Evolutionary conservation across 2,113 vertebrate genomes (phyloP), one percentile per base, ranked within the genome.

Genomic region (Sphyrna mokarran): DNA sequence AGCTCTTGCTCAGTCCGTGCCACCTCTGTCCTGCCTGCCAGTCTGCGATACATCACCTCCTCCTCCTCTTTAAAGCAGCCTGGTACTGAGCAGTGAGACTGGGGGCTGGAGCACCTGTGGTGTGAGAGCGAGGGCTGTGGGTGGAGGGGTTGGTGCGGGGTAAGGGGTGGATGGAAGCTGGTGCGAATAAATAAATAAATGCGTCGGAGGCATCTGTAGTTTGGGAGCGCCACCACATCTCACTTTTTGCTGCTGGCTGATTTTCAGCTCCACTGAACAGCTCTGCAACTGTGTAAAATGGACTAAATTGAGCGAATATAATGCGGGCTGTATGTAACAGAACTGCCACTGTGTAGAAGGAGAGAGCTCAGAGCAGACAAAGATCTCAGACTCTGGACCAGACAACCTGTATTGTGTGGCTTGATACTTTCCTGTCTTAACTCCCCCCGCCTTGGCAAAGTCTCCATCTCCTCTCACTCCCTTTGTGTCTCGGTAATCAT

Each of bases 91-190:
- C 96, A 96, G 97, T 96, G 37, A 20, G 37, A 33, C 29, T 96
- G 96, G 96, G 96, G 96, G 96, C 96, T 96, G 96, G 96, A 96
- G 96, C 61, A 48, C 96, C 96, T 96, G 97, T 97, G 97, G 96
- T 97, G 96, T 96, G 96, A 96, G 96, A 97, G 96, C 96, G 96
- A 96, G 96, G 96, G 96, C 96, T 96, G 96, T 94, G 96, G 95
- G 96, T 95, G 94, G 95, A 96, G 90, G 96, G 96, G 95, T 96
- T 87, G 95, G 96, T 1, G 26, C 26, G 96, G 95, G 96, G 80
- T 96, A 96, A 96, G 95, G 96, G 96, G 48, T 96, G 93, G 6
- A 33, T 11, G 61, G 13, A 63, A 13, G 61, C 13, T 66, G 4
- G n/a, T 22, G 89, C 7, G n/a, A 63, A 93, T 33, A 90, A 18